phyloP scores from a whole-genome alignment of 2,888 invertebrate species.

The Polylopha cassiicola region DNA sequence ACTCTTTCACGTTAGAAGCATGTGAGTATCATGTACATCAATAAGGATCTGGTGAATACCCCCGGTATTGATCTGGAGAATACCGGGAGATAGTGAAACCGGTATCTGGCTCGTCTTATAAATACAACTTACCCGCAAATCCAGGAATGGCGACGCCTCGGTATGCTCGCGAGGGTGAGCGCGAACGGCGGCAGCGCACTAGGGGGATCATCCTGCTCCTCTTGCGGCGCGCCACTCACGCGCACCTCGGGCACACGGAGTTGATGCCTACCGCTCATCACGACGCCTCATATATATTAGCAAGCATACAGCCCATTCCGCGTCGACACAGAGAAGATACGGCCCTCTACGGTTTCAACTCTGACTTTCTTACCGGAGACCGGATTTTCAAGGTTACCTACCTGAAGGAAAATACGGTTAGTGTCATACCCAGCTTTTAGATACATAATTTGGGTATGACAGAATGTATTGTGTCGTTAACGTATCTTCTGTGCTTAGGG shows the following conservation, averaged over 20 bases:
- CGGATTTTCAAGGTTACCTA: too few species aligned
- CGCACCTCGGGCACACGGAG: constrained; percentile 83
- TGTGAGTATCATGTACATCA: too few species aligned
- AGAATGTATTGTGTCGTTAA: too few species aligned
- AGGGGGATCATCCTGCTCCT: constrained; percentile 63
- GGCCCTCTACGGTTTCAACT: background rate
- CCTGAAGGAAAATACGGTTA: too few species aligned
- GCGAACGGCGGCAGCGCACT: constrained; percentile 62
- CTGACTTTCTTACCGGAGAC: constrained; percentile 11
- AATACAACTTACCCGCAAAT: constrained; percentile 86
- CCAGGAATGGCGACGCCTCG: constrained; percentile 84
- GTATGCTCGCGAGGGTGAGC: constrained; percentile 74
- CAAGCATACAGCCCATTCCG: constrained; percentile 10
- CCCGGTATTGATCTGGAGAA: too few species aligned
- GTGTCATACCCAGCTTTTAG: too few species aligned
- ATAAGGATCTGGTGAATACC: too few species aligned
- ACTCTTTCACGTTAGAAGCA: too few species aligned
- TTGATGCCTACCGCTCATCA: constrained; percentile 72
- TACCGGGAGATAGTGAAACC: too few species aligned
- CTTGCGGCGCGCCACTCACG: constrained; percentile 75
- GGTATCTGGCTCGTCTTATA: too few species aligned
- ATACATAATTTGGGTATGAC: too few species aligned
- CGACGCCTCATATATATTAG: constrained; percentile 58
- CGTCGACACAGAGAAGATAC: background rate
- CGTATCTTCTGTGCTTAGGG: too few species aligned